Evolutionary conservation across 64 coral and sea anemone genomes (phyloP).

Genomic region (Porites australiensis): DNA sequence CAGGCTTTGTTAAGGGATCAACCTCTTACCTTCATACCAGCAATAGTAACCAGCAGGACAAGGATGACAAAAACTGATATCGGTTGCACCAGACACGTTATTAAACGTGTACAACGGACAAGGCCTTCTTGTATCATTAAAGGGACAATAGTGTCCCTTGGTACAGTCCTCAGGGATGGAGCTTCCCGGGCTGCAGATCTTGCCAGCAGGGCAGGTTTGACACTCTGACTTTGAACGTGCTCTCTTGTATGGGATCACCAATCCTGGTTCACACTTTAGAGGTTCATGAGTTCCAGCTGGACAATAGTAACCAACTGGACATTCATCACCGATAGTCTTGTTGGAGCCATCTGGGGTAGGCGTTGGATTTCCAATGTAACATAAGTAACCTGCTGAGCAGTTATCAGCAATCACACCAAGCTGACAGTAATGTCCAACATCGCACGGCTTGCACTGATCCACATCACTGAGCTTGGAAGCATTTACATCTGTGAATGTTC

Average conservation of each 20-base stretch:
- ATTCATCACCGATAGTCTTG: constrained; percentile 63
- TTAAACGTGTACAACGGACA: constrained; percentile 86
- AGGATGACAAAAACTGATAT: constrained; percentile 77
- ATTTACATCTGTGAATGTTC: constrained; percentile 80
- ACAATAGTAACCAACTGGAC: constrained; percentile 90
- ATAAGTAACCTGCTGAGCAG: constrained; percentile 86
- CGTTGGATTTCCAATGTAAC: constrained; percentile 81
- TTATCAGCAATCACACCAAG: constrained; percentile 69
- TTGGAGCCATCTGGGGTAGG: constrained; percentile 90
- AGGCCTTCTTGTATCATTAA: constrained; percentile 79
- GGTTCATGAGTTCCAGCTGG: constrained; percentile 66
- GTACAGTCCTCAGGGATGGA: constrained; percentile 89
- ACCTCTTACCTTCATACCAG: constrained; percentile 78
- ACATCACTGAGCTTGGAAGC: constrained; percentile 57
- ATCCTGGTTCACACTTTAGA: constrained; percentile 54
- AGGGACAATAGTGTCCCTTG: constrained; percentile 86
- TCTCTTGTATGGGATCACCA: constrained; percentile 82
- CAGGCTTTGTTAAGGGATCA: no score
- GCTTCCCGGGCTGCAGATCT: constrained; percentile 82
- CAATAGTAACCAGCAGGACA: constrained; percentile 96
- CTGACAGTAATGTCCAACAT: constrained; percentile 86
- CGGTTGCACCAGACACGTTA: constrained; percentile 64
- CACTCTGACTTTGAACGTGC: constrained; percentile 81
- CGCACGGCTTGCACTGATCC: constrained; percentile 83
- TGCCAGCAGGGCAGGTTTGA: constrained; percentile 90